These are phyloP conservation scores for Arenaria interpres DNA, from an alignment of 2,113 vertebrate genomes.

Conservation along the genomic window DNA sequence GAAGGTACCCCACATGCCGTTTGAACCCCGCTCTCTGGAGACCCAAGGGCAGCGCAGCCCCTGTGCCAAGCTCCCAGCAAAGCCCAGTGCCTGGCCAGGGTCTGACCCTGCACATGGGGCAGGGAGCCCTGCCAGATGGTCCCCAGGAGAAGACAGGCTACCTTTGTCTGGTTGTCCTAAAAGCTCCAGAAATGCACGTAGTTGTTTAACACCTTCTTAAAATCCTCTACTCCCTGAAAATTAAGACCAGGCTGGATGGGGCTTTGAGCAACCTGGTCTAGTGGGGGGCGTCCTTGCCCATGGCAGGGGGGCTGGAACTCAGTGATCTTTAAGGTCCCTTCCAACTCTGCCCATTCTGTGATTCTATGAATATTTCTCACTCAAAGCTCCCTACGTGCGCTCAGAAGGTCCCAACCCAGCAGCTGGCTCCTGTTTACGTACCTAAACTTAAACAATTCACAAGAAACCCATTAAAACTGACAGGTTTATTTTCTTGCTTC, in stretches of 20 bases:
- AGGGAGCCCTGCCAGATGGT: rapidly evolving
- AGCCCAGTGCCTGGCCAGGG: not conserved
- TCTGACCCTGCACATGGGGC: not conserved
- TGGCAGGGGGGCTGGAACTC: too few relatives aligned
- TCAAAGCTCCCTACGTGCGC: not conserved
- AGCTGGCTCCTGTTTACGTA: not conserved
- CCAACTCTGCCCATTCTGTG: too few relatives aligned
- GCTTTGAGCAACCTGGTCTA: too few relatives aligned
- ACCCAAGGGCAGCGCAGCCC: not conserved
- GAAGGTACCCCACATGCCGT: rapidly evolving
- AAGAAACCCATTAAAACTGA: not conserved
- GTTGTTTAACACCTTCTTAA: not conserved
- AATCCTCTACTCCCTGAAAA: rapidly evolving
- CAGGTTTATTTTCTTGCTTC: not conserved
- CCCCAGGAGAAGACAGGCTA: not conserved
- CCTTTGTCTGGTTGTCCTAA: not conserved
- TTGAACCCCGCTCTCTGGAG: not conserved
- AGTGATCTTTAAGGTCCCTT: too few relatives aligned
- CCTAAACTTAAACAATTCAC: not conserved
- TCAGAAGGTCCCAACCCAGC: not conserved
- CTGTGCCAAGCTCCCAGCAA: rapidly evolving
- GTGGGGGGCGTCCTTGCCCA: too few relatives aligned
- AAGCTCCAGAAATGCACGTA: not conserved
- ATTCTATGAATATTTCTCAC: not conserved
- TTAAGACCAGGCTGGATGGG: too few relatives aligned